Percentiles rank a stretch among this genome's conserved stretches.
These are phyloP conservation scores for Notolabrus celidotus DNA, from an alignment of 2,797 vertebrate genomes.

Conservation along the genomic window DNA sequence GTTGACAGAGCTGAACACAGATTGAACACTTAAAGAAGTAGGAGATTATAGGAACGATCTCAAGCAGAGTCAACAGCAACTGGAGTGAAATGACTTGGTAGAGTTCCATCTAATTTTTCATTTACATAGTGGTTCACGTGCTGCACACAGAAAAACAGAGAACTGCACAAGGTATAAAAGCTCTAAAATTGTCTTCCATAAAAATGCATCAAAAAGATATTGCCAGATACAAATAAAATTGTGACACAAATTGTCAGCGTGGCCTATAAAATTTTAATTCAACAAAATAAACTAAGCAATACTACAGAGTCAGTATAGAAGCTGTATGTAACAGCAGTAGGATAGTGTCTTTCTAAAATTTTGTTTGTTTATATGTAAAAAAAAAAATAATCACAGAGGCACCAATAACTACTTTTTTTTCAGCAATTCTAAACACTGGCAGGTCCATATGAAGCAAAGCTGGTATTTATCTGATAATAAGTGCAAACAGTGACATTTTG, in stretches of 20 bases:
- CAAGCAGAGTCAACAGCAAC: constrained; percentile 15
- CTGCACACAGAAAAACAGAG: constrained; percentile 18
- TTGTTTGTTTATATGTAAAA: constrained; percentile 33
- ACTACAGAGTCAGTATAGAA: constrained; percentile 28
- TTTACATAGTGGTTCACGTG: constrained; percentile 9
- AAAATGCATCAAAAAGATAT: constrained; percentile 58
- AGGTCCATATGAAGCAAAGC: constrained; percentile 46
- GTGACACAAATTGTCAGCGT: constrained; percentile 43
- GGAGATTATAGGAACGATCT: constrained; percentile 19
- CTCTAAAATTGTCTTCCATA: constrained; percentile 52
- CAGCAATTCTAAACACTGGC: constrained; percentile 10
- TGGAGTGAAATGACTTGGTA: constrained; percentile 13
- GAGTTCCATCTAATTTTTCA: constrained; percentile 1
- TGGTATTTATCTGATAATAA: constrained; percentile 41
- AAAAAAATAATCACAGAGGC: constrained; percentile 44
- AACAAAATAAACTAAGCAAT: constrained; percentile 34
- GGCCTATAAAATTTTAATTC: constrained; percentile 65
- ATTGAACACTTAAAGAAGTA: constrained; percentile 42
- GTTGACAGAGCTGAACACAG: constrained; percentile 25
- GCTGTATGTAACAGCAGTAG: constrained; percentile 26
- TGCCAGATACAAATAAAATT: constrained; percentile 54
- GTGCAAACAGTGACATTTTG: constrained; percentile 33
- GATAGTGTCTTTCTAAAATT: constrained; percentile 16
- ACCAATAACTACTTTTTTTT: constrained; percentile 30
- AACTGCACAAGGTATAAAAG: constrained; percentile 67